These are phyloP conservation scores for Aphidius gifuensis DNA, from an alignment of 1,140 invertebrate species.

Conservation along the genomic window DNA sequence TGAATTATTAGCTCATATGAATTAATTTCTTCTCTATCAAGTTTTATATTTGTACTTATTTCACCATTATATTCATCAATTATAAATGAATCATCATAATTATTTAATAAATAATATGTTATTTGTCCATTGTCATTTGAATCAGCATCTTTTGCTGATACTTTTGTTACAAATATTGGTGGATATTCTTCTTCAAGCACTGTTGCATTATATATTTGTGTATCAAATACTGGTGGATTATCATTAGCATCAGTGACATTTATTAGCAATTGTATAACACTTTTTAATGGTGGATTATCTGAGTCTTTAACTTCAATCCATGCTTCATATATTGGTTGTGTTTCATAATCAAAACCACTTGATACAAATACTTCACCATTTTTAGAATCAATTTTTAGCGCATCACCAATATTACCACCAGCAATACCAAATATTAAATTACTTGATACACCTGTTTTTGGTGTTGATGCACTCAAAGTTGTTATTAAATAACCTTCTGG, in stretches of 20 bases:
- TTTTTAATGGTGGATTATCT: slow-evolving; percentile 74
- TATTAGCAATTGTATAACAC: slow-evolving; percentile 72
- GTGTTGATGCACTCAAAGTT: slow-evolving; percentile 67
- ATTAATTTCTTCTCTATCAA: slow-evolving; percentile 85
- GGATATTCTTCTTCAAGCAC: slow-evolving; percentile 84
- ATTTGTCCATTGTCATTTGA: slow-evolving; percentile 83
- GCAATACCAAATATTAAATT: slow-evolving; percentile 79
- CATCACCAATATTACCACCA: slow-evolving; percentile 85
- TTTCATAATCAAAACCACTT: slow-evolving; percentile 85
- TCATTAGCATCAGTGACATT: slow-evolving; percentile 91
- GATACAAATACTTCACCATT: slow-evolving; percentile 74
- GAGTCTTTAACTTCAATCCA: slow-evolving; percentile 91
- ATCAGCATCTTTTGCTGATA: slow-evolving; percentile 83
- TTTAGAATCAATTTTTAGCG: slow-evolving; percentile 74
- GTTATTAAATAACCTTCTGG: slow-evolving; percentile 70
- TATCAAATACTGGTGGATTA: slow-evolving; percentile 81
- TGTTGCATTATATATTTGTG: slow-evolving; percentile 76
- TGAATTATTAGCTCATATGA: slow-evolving; percentile 81
- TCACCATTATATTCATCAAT: slow-evolving; percentile 79
- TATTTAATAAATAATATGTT: slow-evolving; percentile 72
- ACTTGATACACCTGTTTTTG: slow-evolving; percentile 67
- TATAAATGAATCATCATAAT: slow-evolving; percentile 75
- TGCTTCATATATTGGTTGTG: slow-evolving; percentile 77
- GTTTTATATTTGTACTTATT: slow-evolving; percentile 75
- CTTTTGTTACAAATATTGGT: slow-evolving; percentile 71